A percentile compares a stretch with the other conserved stretches of the same genome.
phyloP scores from a whole-genome alignment of 2,888 invertebrate genomes.

The Caenorhabditis uteleia region DNA sequence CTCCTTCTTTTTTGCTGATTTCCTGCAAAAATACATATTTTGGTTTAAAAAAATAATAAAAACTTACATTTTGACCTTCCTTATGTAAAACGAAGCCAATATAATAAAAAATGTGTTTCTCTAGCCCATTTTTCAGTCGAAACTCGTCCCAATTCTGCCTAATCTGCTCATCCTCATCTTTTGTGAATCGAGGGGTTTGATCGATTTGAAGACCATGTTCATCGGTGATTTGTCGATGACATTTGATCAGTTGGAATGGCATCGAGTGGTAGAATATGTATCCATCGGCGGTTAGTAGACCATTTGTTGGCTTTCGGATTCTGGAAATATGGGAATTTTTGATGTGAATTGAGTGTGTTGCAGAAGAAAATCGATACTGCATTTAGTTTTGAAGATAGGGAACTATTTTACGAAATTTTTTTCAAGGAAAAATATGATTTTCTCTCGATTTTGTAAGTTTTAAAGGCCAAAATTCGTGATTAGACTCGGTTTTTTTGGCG shows the following conservation, averaged over 20 bases:
- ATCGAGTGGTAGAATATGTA: neutral
- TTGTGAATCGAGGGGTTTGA: neutral
- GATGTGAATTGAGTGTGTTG: neutral
- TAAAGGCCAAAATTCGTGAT: neutral
- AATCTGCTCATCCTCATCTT: neutral
- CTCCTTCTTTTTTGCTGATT: neutral
- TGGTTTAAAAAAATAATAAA: neutral
- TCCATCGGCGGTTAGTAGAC: neutral
- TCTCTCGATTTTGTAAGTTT: neutral
- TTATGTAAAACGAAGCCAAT: neutral
- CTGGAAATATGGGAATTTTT: too few species aligned
- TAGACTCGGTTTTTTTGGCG: neutral
- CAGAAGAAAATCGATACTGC: too few species aligned
- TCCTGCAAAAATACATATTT: neutral
- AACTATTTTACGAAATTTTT: neutral
- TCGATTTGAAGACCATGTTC: neutral
- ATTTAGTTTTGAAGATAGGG: too few species aligned
- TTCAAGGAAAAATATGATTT: neutral
- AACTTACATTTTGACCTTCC: neutral
- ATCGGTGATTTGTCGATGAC: neutral
- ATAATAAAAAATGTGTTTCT: neutral
- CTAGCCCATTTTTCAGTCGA: neutral
- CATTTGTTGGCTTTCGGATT: neutral
- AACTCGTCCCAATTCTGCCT: constrained; percentile 1
- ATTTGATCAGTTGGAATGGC: neutral